Percentiles rank a stretch among this genome's conserved stretches.
Conservation (phyloP, 2,888 invertebrate genomes). For the Imbricaverruca yamaguchii region DNA sequence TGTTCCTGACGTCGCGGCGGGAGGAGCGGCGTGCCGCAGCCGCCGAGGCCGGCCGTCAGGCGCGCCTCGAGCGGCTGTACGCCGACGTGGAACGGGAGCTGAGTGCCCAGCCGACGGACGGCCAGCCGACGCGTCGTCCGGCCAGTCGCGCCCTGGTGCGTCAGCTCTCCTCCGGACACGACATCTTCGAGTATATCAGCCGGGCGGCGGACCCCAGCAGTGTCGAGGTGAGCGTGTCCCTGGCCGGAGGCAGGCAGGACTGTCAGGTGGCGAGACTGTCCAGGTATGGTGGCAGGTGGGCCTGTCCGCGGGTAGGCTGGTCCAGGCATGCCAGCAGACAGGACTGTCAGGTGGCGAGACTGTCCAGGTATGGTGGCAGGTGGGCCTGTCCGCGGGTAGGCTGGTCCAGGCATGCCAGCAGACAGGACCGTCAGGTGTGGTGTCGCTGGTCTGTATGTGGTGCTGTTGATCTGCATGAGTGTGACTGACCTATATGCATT, state of each 20-base stretch:
- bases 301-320: too few species aligned
- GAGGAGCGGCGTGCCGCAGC: not conserved
- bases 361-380: too few species aligned
- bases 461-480: not conserved
- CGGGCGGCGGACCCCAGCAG: not conserved
- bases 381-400: too few species aligned
- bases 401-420: too few species aligned
- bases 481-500: too few species aligned
- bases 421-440: too few species aligned
- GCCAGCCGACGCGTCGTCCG: not conserved
- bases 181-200: constrained; percentile 25
- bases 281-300: too few species aligned
- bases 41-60: not conserved
- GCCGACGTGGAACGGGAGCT: constrained; percentile 26
- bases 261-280: too few species aligned
- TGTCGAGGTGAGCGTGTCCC: not conserved
- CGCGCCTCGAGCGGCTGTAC: constrained; percentile 20
- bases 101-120: not conserved
- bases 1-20: constrained; percentile 24
- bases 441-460: not conserved
- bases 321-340: too few species aligned
- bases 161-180: constrained; percentile 31
- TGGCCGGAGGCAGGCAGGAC: not conserved
- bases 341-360: too few species aligned
- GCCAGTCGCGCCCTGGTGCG: constrained; percentile 25